Evolutionary conservation across 2,797 vertebrate genomes (phyloP), one percentile per base, ranked within the genome.

Genomic region (Sciurus carolinensis): DNA sequence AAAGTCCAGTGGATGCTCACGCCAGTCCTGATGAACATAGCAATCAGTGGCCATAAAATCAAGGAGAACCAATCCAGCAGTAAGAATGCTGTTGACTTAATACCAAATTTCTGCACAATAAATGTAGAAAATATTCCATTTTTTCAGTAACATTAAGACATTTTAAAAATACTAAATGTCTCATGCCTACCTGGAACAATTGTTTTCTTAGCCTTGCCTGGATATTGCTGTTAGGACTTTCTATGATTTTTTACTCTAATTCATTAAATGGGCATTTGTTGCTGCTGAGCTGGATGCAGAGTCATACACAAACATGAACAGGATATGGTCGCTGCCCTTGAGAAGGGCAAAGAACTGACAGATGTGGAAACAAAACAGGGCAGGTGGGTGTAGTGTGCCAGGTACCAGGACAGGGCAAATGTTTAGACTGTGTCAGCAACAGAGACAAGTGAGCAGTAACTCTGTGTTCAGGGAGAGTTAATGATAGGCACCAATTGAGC

Each of bases 141-240:
- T 88, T 95, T 36, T 57, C 77, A 85, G 36, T 14, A 28, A 79
- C 84, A 36, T 47, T 77, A 62, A 85, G 52, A 47, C 67, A 47
- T 69, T 75, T 24, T 28, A 50, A 83, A 90, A 52, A 77, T 9
- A 59, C 57, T 88, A 89, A 54, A 50, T 30, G 72, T 81, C 62
- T 64, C 64, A 84, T 12, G 54, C 2, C 33, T 75, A 71, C 18
- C 26, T 28, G 36, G 75, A 76, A 54, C 57, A 42, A 22, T 26
- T 59, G 75, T 79, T 66, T 82, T 57, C 93, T 84, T 30, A 33
- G 50, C 90, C 67, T 75, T 69, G 47, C 42, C 52, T 73, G n/a
- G 86, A 39, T 52, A 13, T 5, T 77, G n/a, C 87, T 28, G 90
- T 90, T 84, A 59, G 84, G 87, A 39, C 4, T 36, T 69, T 10